Conservation (phyloP, 2,888 invertebrate species). For the Dexiosoma caninum region DNA sequence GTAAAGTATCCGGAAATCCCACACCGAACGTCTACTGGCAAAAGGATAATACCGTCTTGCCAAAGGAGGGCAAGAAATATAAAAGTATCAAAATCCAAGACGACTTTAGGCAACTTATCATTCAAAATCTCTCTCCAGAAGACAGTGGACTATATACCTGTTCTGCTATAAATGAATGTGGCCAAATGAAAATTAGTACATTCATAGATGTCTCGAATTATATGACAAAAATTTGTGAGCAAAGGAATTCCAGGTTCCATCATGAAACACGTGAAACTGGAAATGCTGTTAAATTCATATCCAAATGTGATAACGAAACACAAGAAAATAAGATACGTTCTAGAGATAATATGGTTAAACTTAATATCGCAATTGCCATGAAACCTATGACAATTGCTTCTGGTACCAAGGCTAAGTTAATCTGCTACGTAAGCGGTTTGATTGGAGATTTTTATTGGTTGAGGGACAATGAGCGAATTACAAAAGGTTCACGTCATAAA, state of each 20-base stretch:
- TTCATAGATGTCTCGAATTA: slow-evolving; percentile 74
- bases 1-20: slow-evolving; percentile 86
- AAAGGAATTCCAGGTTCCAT: slow-evolving; percentile 60
- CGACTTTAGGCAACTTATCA: slow-evolving; percentile 84
- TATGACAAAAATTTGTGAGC: slow-evolving; percentile 67
- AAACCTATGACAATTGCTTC: slow-evolving; percentile 86
- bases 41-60: slow-evolving; percentile 85
- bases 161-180: slow-evolving; percentile 84
- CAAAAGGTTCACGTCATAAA: slow-evolving; percentile 79
- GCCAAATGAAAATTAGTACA: slow-evolving; percentile 77
- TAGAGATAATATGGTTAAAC: slow-evolving; percentile 82
- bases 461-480: slow-evolving; percentile 81
- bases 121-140: slow-evolving; percentile 81
- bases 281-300: slow-evolving; percentile 73
- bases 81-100: slow-evolving; percentile 82
- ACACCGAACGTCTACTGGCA: slow-evolving; percentile 82
- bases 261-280: slow-evolving; percentile 2
- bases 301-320: slow-evolving; percentile 25
- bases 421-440: slow-evolving; percentile 86
- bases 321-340: slow-evolving; percentile 66
- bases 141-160: slow-evolving; percentile 88
- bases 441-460: slow-evolving; percentile 86
- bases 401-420: slow-evolving; percentile 86
- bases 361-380: slow-evolving; percentile 85
- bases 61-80: slow-evolving; percentile 80